Percentiles rank a stretch among this genome's conserved stretches.
These are phyloP conservation scores for Amazona vittata DNA, from an alignment of 2,113 vertebrate genomes.

Conservation along the genomic window DNA sequence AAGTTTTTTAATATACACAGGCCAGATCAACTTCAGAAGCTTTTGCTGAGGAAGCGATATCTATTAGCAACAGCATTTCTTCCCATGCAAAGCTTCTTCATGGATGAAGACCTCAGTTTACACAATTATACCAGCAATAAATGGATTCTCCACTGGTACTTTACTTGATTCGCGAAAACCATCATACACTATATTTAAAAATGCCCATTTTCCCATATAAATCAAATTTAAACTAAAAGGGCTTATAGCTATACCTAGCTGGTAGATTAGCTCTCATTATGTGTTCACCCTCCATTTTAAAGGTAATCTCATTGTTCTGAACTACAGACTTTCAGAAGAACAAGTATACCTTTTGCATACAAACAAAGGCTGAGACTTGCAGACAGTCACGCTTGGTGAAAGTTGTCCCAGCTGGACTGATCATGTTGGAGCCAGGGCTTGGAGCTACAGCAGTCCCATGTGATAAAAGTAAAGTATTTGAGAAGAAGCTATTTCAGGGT, in stretches of 20 bases:
- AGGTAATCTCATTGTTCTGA: background rate
- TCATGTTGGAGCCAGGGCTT: background rate
- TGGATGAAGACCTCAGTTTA: background rate
- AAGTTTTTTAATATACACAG: slow-evolving; percentile 1
- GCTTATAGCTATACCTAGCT: background rate
- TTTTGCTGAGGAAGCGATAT: background rate
- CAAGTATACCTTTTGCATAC: background rate
- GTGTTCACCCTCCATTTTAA: background rate
- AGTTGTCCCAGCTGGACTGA: background rate
- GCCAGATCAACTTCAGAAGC: background rate
- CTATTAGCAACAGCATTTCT: background rate
- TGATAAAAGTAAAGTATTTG: background rate
- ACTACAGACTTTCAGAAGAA: background rate
- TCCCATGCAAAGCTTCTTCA: background rate
- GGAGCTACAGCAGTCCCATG: background rate
- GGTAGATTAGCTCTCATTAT: background rate
- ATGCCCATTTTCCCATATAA: background rate
- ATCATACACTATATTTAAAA: background rate
- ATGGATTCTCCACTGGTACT: background rate
- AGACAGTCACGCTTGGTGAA: background rate
- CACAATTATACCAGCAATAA: background rate
- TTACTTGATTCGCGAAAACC: background rate
- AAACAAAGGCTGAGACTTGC: background rate
- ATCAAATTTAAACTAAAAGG: background rate
- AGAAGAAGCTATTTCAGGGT: slow-evolving; percentile 16